Percentiles rank a stretch among this genome's conserved stretches.
phyloP scores from a whole-genome alignment of 2,113 vertebrate species.

The Illadopsis cleaveri region DNA sequence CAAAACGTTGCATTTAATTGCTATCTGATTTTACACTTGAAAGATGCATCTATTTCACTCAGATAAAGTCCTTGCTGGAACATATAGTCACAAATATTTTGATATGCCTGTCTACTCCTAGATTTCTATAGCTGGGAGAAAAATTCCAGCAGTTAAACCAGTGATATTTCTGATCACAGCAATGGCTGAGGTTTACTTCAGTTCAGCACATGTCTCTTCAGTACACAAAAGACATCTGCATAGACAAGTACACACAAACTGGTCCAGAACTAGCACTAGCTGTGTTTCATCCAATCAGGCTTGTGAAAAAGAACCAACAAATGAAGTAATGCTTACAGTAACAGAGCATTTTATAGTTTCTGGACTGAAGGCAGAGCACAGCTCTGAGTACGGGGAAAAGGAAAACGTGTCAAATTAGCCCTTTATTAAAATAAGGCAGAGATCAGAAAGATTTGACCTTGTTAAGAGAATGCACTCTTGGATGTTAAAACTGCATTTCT shows the following conservation, averaged over 20 bases:
- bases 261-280: neutral
- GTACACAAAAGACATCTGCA: neutral
- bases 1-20: neutral
- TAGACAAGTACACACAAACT: fast-evolving
- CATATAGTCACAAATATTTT: neutral
- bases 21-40: neutral
- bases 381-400: neutral
- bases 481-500: neutral
- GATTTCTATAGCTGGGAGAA: neutral
- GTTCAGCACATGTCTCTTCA: neutral
- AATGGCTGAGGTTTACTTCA: neutral
- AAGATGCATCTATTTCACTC: neutral
- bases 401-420: neutral
- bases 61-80: neutral
- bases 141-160: neutral
- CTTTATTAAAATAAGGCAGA: neutral
- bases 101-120: neutral
- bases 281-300: neutral
- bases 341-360: neutral
- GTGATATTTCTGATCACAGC: neutral
- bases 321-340: neutral
- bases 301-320: neutral
- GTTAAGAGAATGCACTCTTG: neutral
- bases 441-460: neutral
- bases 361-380: neutral